A percentile compares a stretch with the other conserved stretches of the same genome.
These are phyloP conservation scores for Maconellicoccus hirsutus DNA, from an alignment of 1,140 invertebrate genomes.

Conservation along the genomic window DNA sequence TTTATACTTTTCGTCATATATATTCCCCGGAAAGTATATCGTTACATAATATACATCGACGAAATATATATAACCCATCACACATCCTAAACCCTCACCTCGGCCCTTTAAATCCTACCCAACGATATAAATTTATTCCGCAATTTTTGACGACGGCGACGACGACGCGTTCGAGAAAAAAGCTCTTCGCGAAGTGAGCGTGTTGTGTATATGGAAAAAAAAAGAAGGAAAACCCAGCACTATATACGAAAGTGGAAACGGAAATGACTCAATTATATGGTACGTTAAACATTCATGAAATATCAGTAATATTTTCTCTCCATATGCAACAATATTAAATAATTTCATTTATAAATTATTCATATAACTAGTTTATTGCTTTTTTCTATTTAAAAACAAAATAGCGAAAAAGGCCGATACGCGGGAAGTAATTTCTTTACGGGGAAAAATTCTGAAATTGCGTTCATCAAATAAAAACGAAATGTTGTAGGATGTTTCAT, in stretches of 20 bases:
- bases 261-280: constrained; percentile 18
- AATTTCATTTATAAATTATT: not conserved
- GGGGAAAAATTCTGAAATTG: not conserved
- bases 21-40: too few species aligned
- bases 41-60: not conserved
- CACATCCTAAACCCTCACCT: not conserved
- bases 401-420: not conserved
- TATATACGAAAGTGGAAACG: not conserved
- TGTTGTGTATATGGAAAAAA: too few species aligned
- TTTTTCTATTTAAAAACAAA: not conserved
- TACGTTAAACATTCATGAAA: constrained; percentile 21
- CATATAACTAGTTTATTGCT: not conserved
- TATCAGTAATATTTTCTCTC: constrained; percentile 11
- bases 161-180: not conserved
- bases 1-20: too few species aligned
- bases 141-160: not conserved
- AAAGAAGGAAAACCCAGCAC: not conserved
- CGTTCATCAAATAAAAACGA: not conserved
- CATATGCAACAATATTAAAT: constrained; percentile 20
- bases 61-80: not conserved
- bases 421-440: not conserved
- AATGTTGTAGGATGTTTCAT: not conserved
- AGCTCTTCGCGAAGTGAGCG: too few species aligned
- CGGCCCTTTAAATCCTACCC: not conserved
- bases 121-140: not conserved